Conservation (phyloP, 2,888 invertebrate species). For the Ypsolopha scabrella region DNA sequence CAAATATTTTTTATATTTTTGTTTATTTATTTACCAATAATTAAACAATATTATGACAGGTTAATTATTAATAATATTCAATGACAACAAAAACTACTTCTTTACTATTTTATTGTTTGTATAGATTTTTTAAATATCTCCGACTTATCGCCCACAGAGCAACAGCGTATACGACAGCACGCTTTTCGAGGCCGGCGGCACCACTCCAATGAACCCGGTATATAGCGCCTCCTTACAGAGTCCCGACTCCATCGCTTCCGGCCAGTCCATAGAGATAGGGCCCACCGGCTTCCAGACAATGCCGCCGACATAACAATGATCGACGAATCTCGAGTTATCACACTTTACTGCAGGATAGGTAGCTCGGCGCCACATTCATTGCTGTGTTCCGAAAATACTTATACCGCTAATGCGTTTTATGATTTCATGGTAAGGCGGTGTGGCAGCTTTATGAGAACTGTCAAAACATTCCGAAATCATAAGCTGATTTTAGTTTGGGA, state of each 20-base stretch:
- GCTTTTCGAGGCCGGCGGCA: conserved; percentile 74
- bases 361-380: no score
- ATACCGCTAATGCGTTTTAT: conserved; percentile 11
- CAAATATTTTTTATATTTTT: no score
- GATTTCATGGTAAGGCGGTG: no score
- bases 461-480: no score
- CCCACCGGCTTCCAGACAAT: conserved; percentile 17
- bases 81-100: no score
- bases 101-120: no score
- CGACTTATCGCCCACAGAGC: conserved; percentile 53
- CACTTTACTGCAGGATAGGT: not conserved
- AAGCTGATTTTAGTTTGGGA: no score
- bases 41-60: no score
- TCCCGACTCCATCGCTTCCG: conserved; percentile 76
- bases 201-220: conserved; percentile 74
- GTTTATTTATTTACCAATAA: no score
- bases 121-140: not conserved
- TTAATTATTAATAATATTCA: no score
- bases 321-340: not conserved
- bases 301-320: conserved; percentile 43
- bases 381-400: conserved; percentile 1
- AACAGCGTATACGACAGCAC: conserved; percentile 81
- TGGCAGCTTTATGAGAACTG: no score
- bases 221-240: conserved; percentile 80
- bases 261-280: conserved; percentile 53